Evolutionary conservation across 2,888 invertebrate species (phyloP), one percentile per base, ranked within the genome.

Genomic region (Keiferia lycopersicella): DNA sequence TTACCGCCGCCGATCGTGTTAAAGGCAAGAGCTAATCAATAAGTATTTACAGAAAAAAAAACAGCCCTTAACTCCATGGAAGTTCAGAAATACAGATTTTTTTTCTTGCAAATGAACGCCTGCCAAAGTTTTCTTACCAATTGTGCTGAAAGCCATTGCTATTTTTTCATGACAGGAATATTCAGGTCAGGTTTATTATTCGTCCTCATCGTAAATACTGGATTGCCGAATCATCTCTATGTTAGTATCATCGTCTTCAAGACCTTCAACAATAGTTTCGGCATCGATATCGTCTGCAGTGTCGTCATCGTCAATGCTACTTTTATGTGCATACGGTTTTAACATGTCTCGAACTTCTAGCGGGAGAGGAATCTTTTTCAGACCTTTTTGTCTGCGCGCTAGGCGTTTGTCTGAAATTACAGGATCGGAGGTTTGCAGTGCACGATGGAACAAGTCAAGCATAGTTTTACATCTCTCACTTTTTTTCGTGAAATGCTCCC

Each of bases 161-260:
- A 26, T 26, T 26, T 26, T 26, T 26, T 26, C 26, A 26, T 26
- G 26, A 26, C 26, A 39, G 39, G 39, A 39, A 8, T 39, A 39
- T 39, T 39, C 39, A 39, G 39, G 39, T 12, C 12, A 39, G 12
- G 39, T 26, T 39, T 39, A 39, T 39, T 39, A 12, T 39, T 39
- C 39, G 12, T 39, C 39, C 8, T 39, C 39, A 39, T 39, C 39
- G 39, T 39, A 39, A 39, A 39, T 39, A 39, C 39, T 39, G 39
- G 39, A 39, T 39, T 39, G 39, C 39, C 39, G 39, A 39, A 39
- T 39, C 39, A 39, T 39, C 39, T 39, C 39, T 39, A 39, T 39
- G 39, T 12, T 39, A 26, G 26, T 2, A 39, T 39, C 39, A 39
- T 39, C 39, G 39, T 39, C 39, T 8, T 39, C 39, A 39, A 39